Conservation (phyloP, 2,113 vertebrate genomes). For the Eudorcas thomsonii region DNA sequence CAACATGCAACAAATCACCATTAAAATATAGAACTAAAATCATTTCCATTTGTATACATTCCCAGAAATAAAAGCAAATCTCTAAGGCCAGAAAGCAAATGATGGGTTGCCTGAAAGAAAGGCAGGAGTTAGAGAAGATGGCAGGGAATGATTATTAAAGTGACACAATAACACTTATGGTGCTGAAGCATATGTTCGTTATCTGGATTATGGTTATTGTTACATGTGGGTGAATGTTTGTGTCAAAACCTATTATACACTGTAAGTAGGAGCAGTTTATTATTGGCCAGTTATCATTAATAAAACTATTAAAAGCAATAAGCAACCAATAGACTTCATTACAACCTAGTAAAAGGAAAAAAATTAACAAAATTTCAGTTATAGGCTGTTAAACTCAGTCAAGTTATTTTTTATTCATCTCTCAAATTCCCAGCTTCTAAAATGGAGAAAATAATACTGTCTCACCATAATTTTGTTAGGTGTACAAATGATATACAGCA, state of each 20-base stretch:
- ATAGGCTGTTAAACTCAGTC: neutral
- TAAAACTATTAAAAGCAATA: neutral
- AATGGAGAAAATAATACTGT: neutral
- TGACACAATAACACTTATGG: neutral
- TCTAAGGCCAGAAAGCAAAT: neutral
- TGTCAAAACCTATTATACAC: neutral
- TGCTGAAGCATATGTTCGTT: neutral
- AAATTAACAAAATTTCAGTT: neutral
- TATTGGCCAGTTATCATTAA: neutral
- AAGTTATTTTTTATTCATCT: neutral
- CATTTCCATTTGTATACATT: neutral
- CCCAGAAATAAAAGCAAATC: neutral
- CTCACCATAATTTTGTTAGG: neutral
- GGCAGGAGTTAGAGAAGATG: neutral
- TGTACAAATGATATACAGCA: neutral
- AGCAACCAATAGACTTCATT: neutral
- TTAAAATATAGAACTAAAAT: neutral
- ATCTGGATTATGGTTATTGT: neutral
- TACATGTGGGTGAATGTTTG: neutral
- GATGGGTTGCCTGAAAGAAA: neutral
- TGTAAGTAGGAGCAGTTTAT: neutral
- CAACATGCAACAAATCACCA: neutral
- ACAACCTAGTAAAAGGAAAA: neutral
- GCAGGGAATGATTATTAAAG: neutral
- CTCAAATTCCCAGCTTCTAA: neutral